Evolutionary conservation across 2,113 vertebrate genomes (phyloP), one percentile per base, ranked within the genome.

Genomic region (Entelurus aequoreus): DNA sequence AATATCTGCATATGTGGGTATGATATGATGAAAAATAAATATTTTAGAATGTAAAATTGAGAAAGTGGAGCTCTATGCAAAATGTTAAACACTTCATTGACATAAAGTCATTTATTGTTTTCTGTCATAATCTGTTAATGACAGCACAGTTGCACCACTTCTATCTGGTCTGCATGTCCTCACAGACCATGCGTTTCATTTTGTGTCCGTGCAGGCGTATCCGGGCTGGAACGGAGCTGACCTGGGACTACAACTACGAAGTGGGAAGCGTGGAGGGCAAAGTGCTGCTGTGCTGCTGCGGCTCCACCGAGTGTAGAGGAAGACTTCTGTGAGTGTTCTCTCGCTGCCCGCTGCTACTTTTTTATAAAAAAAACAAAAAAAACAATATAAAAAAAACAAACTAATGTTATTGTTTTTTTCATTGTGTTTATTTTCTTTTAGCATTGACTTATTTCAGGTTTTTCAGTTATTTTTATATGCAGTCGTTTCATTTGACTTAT

Each of bases 241-340:
- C 96, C 0, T 98, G 97, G 97, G 97, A 99, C 81, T 99, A 99
- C 77, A 99, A 98, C 89, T 99, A 99, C 0, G 97, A 99, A 74
- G 96, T 98, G 3, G 96, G 97, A 70, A 99, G 97, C 0, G 97
- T 99, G 83, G 95, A 97, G 70, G 95, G 97, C 51, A 99, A 99
- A 63, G 94, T 97, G 78, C 91, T 99, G 56, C 91, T 99, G n/a
- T 99, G 97, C 85, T 99, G 96, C 88, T 99, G 97, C 0, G 96
- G 95, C 7, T 97, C 97, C 66, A 94, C 96, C 0, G 95, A 98
- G 70, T 98, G 97, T 82, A 80, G 97, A 14, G 96, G 97, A 10
- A 85, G 96, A 0, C 90, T 99, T 57, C 89, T 99, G 35, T 98
- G 64, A 88, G 36, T 54, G 38, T 13, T 7, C 49, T 15, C 21